A percentile compares a stretch with the other conserved stretches of the same genome.
Evolutionary conservation across 2,113 vertebrate species (phyloP).

Genomic region (Pseudonaja textilis): DNA sequence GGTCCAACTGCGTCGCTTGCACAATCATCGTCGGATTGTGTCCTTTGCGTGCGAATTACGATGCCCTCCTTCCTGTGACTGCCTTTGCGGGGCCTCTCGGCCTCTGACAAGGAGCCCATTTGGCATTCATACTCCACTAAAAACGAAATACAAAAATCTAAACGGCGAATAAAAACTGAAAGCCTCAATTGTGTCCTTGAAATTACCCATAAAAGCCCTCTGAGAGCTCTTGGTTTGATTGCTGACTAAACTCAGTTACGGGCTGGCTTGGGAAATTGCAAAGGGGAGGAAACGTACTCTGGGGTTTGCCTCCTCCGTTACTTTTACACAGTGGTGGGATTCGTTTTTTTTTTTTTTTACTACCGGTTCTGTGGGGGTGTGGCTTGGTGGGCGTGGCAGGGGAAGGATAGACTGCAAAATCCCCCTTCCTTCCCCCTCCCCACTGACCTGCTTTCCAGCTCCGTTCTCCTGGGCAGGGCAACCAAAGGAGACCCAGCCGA

Average conservation of each 20-base stretch:
- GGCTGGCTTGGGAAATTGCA: background rate
- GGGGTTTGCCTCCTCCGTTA: fast-evolving
- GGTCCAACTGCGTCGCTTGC: background rate
- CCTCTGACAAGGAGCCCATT: background rate
- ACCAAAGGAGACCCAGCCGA: too few species aligned
- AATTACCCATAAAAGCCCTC: background rate
- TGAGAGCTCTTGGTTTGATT: background rate
- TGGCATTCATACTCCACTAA: background rate
- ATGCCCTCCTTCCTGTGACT: background rate
- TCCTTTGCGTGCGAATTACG: background rate
- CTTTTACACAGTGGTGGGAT: background rate
- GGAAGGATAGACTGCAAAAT: too few species aligned
- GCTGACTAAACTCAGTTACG: background rate
- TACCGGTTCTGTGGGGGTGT: too few species aligned
- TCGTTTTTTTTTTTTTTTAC: too few species aligned
- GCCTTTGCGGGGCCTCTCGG: background rate
- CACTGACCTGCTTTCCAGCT: too few species aligned
- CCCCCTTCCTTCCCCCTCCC: too few species aligned
- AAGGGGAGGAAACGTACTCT: background rate
- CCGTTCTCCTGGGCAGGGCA: too few species aligned
- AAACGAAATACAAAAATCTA: background rate
- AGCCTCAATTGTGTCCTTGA: background rate
- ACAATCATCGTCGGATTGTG: background rate
- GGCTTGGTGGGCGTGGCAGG: too few species aligned
- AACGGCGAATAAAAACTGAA: background rate